Evolutionary conservation across 1,140 invertebrate genomes (phyloP), one percentile per base, ranked within the genome.

Genomic region (Megathymus violae): DNA sequence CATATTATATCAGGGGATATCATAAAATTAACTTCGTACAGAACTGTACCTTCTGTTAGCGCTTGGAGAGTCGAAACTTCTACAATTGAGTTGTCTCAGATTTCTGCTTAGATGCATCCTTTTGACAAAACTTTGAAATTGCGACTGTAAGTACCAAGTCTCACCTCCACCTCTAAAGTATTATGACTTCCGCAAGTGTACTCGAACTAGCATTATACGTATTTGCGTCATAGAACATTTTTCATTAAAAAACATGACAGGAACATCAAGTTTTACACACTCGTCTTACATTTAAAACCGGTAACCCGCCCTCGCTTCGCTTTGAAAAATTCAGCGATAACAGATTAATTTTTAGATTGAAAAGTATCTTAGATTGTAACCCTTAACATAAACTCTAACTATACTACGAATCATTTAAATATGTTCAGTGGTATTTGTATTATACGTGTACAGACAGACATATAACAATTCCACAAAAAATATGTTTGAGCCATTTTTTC

Each of bases 61-160:
- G 25, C 2, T 6, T n/a, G 15, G 16, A 38, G 2, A n/a, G 34
- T 36, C 14, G 1, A 38, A 17, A 13, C 11, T 51, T 51, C 27
- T 7, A 51, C 16, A 19, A n/a, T 11, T 5, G 15, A 5, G 43
- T 19, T 17, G 5, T n/a, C 1, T 10, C 16, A 17, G 27, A 38
- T 38, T 51, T 51, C 27, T 19, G 48, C 48, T 13, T 31, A 31
- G 34, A 38, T 51, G 48, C 48, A 51, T 51, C 34, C 3, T 17
- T 36, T 31, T 51, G 48, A 51, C 48, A 51, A 51, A 51, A 38
- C 48, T 51, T 51, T 38, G 48, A 51, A 38, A 51, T 51, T 51
- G 48, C 48, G 34, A 51, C 31, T 38, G 46, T 48, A 16, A 48
- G 27, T 51, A 15, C 48, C 19, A 51, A 51, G 48, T 36, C 36